Evolutionary conservation across 2,888 invertebrate genomes (phyloP).

Genomic region (Icerya purchasi): DNA sequence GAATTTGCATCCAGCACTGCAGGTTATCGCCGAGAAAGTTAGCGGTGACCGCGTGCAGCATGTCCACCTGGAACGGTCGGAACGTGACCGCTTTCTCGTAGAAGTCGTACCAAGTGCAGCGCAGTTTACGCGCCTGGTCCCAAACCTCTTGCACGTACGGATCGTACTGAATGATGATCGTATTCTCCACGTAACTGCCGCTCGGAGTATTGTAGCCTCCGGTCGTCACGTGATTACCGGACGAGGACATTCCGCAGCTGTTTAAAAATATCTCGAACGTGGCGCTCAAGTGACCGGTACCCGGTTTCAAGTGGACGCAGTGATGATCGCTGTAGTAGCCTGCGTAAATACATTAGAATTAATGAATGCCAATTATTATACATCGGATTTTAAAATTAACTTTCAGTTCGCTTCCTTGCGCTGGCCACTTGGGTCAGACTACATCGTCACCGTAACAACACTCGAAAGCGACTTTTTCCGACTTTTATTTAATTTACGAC

Average conservation of each 20-base stretch:
- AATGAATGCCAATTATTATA: too few relatives aligned
- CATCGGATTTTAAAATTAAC: too few relatives aligned
- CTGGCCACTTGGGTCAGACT: too few relatives aligned
- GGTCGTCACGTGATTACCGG: slow-evolving; percentile 70
- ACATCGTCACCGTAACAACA: too few relatives aligned
- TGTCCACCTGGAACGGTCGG: slow-evolving; percentile 86
- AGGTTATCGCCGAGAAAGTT: slow-evolving; percentile 88
- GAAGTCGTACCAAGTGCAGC: slow-evolving; percentile 91
- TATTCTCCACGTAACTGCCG: slow-evolving; percentile 83
- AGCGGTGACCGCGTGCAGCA: slow-evolving; percentile 83
- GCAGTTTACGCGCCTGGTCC: slow-evolving; percentile 79
- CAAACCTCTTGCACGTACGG: slow-evolving; percentile 82
- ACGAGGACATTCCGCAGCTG: slow-evolving; percentile 81
- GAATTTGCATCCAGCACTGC: slow-evolving; percentile 95
- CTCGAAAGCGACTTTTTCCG: too few relatives aligned
- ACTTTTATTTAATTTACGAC: too few relatives aligned
- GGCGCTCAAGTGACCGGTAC: slow-evolving; percentile 72
- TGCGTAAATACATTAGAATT: too few relatives aligned
- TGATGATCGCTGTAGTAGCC: slow-evolving; percentile 73
- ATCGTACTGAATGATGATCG: slow-evolving; percentile 84
- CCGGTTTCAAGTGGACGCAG: slow-evolving; percentile 77
- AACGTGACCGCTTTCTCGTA: slow-evolving; percentile 89
- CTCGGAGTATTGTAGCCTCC: slow-evolving; percentile 67
- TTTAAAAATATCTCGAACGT: slow-evolving; percentile 85
- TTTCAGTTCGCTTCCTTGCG: too few relatives aligned